phyloP scores from a whole-genome alignment of 2,797 vertebrate genomes.

The Muraenolepis orangiensis region DNA sequence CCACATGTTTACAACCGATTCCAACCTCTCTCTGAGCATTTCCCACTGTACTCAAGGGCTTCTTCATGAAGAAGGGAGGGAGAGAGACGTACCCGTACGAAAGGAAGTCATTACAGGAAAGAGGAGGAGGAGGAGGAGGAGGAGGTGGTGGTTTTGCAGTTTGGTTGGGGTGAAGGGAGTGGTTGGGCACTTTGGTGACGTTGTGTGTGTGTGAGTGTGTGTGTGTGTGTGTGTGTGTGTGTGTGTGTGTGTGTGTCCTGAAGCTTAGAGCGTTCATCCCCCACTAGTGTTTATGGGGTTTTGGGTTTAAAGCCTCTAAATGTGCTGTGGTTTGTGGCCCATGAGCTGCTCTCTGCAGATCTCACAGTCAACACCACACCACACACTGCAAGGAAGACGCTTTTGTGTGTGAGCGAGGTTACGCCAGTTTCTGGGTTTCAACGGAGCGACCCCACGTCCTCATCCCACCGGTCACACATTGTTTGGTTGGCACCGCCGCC shows the following conservation, averaged over 20 bases:
- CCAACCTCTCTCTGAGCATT: constrained; percentile 49
- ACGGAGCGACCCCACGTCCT: neutral
- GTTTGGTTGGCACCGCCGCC: neutral
- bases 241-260: constrained; percentile 37
- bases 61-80: constrained; percentile 45
- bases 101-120: constrained; percentile 52
- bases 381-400: neutral
- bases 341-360: constrained; percentile 42
- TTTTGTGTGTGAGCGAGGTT: constrained; percentile 15
- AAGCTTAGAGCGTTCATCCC: constrained; percentile 51
- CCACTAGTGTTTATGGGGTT: constrained; percentile 57
- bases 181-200: constrained; percentile 17
- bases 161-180: neutral
- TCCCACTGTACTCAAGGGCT: constrained; percentile 50
- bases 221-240: constrained; percentile 34
- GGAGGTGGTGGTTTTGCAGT: constrained; percentile 24
- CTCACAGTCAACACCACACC: constrained; percentile 47
- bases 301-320: constrained; percentile 62
- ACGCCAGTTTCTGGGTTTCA: constrained; percentile 32
- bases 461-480: neutral
- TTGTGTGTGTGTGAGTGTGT: constrained; percentile 33
- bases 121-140: constrained; percentile 16
- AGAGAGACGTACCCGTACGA: constrained; percentile 55
- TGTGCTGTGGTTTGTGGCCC: constrained; percentile 63
- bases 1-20: constrained; percentile 43